Evolutionary conservation across 2,113 vertebrate genomes (phyloP), one percentile per base, ranked within the genome.

Genomic region (Charina bottae): DNA sequence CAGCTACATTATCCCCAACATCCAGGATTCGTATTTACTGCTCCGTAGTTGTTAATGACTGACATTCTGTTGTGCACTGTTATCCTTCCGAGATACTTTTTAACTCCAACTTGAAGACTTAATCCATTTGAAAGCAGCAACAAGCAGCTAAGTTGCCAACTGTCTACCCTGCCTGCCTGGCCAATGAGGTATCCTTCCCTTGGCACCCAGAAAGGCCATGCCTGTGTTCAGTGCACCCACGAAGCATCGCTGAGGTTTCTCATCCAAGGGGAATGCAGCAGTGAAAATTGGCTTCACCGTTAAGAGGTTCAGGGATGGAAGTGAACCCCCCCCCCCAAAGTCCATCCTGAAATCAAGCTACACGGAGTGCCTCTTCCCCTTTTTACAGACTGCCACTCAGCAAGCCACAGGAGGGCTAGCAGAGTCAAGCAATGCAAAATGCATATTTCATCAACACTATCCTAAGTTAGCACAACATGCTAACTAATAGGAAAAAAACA

Each of bases 161-260:
- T 87, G 10, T 84, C 83, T 87, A 88, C 91, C 54, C 54, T 93
- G 33, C 90, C 42, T 91, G 54, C 37, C 28, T 83, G 87, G 88
- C 83, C 53, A 13, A 91, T 93, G 56, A 95, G 96, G 94, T 94
- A 90, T 19, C 91, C 93, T 49, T 90, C 94, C 96, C 94, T 87
- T 42, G 87, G 94, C 95, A 95, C 85, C 95, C 91, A 83, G 93
- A 95, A 95, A 94, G 95, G 23, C 94, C 93, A 92, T 89, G 0
- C 62, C 60, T 9, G 37, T 91, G 96, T 98, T 97, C 97, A 94
- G 97, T 97, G 97, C 97, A 97, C 96, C 68, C 95, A 96, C 97
- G 96, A 94, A 96, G 96, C 93, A 92, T 49, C 91, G 64, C 72
- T 55, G 12, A 23, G 1, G 60, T 53, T 94, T 90, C 93, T 72